Conservation (phyloP, 2,888 invertebrate genomes). For the Perdita meconis region DNA sequence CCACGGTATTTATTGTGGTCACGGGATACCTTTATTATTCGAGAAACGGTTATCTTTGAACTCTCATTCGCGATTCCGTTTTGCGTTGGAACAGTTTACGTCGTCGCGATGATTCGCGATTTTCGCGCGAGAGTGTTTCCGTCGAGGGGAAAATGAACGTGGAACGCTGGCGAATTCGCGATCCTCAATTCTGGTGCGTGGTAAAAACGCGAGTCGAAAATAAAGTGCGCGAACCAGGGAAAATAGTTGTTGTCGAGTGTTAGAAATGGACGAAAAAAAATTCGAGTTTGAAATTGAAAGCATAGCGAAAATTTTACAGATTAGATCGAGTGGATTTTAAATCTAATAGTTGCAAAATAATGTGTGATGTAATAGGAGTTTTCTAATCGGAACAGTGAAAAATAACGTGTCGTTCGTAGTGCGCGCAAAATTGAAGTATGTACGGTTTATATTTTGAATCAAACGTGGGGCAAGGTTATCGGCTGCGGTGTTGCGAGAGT, state of each 20-base stretch:
- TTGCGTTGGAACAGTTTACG: background rate
- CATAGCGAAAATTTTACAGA: background rate
- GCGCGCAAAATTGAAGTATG: conserved; percentile 9
- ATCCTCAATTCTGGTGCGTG: background rate
- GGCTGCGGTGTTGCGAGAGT: conserved; percentile 3
- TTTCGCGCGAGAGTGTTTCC: background rate
- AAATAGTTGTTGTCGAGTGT: background rate
- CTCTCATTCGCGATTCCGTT: conserved; percentile 9
- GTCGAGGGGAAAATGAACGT: background rate
- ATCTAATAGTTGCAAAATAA: background rate
- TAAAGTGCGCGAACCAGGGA: background rate
- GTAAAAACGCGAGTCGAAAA: background rate
- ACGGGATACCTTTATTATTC: conserved; percentile 32
- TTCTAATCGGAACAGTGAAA: background rate
- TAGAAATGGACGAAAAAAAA: background rate
- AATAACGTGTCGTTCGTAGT: background rate
- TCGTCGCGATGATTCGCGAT: background rate
- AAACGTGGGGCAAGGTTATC: conserved; percentile 35
- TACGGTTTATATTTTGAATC: conserved; percentile 12
- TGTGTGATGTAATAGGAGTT: background rate
- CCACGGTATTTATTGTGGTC: conserved; percentile 14
- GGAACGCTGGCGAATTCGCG: background rate
- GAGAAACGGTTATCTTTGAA: conserved; percentile 5
- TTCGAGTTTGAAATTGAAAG: no score
- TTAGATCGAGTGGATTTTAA: no score